phyloP scores from a whole-genome alignment of 92 coral and sea anemone genomes.

The Plumapathes pennacea region DNA sequence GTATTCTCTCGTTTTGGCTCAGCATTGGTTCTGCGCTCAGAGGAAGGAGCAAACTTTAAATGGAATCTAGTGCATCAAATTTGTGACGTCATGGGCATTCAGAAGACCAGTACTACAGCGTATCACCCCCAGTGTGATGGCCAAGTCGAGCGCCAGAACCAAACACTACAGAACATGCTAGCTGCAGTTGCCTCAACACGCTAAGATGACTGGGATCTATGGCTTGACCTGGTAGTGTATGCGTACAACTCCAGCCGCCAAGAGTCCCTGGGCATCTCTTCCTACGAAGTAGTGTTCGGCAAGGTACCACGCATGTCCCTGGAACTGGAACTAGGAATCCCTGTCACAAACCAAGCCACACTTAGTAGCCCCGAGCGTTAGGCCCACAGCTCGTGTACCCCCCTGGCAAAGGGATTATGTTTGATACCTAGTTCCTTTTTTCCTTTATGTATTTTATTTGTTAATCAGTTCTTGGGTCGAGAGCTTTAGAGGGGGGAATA shows the following conservation, averaged over 20 bases:
- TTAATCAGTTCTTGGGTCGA: no score
- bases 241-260: conserved; percentile 38
- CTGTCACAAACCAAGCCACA: conserved; percentile 5
- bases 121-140: conserved; percentile 44
- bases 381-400: no score
- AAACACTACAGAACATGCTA: conserved; percentile 24
- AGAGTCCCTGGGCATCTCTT: conserved; percentile 13
- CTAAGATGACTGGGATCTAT: conserved; percentile 32
- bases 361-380: no score
- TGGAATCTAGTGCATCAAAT: conserved; percentile 42
- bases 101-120: conserved; percentile 20
- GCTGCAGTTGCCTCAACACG: conserved; percentile 11
- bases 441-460: no score
- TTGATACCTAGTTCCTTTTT: no score
- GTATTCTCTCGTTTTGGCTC: conserved; percentile 44
- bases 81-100: conserved; percentile 40
- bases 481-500: no score
- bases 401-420: no score
- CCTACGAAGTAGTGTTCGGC: conserved; percentile 30
- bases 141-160: conserved; percentile 32
- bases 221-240: conserved; percentile 23
- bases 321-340: conserved; percentile 32
- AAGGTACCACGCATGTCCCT: conserved; percentile 24
- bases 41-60: conserved; percentile 52
- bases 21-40: conserved; percentile 40